Percentiles rank a stretch among this genome's conserved stretches.
Conservation (phyloP, 2,797 vertebrate genomes). For the Sorex maritimensis region DNA sequence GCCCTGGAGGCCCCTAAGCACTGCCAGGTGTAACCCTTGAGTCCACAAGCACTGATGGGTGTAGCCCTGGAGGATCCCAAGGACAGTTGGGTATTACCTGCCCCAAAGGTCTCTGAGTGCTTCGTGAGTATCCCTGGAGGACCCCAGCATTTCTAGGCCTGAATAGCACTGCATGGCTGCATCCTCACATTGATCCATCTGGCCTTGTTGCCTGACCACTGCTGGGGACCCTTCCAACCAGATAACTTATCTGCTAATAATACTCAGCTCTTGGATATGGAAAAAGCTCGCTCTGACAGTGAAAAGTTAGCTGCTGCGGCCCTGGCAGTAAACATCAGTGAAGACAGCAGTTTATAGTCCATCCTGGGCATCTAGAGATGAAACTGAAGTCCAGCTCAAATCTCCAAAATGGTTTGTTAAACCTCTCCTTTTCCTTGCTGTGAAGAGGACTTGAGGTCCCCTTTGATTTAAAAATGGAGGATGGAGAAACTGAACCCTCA, state of each 20-base stretch:
- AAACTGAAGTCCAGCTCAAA: not conserved
- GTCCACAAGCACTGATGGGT: too few relatives aligned
- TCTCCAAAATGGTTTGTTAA: conserved; percentile 20
- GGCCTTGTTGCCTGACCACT: too few relatives aligned
- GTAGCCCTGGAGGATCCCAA: too few relatives aligned
- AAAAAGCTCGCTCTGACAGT: not conserved
- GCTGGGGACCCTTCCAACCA: not conserved
- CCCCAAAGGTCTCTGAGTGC: too few relatives aligned
- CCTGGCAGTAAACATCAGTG: not conserved
- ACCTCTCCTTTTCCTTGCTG: not conserved
- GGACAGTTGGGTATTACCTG: too few relatives aligned
- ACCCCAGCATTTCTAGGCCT: too few relatives aligned
- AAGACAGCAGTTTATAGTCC: conserved; percentile 28
- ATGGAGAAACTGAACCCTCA: conserved; percentile 28
- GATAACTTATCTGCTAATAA: not conserved
- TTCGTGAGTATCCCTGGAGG: too few relatives aligned
- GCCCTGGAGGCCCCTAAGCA: too few relatives aligned
- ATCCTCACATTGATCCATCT: too few relatives aligned
- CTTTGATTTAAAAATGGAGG: conserved; percentile 21
- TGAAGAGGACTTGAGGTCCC: not conserved
- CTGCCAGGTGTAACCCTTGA: too few relatives aligned
- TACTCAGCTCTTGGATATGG: conserved; percentile 8
- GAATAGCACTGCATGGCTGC: too few relatives aligned
- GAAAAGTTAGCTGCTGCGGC: not conserved
- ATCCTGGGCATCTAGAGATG: not conserved